Evolutionary conservation across 2,113 vertebrate genomes (phyloP), one percentile per base, ranked within the genome.

Genomic region (Cyprinus carpio): DNA sequence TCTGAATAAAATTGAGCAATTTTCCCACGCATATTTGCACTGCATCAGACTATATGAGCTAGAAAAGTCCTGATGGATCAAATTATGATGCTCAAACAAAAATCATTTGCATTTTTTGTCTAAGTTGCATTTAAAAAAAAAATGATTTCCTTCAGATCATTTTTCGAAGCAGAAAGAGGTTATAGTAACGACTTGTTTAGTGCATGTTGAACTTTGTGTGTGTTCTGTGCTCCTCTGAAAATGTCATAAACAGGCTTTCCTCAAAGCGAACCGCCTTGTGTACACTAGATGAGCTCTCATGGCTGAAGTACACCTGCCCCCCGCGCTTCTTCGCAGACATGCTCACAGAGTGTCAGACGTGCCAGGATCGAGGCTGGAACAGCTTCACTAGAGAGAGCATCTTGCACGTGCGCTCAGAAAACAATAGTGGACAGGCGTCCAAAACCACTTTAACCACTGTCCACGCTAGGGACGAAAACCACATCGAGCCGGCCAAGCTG

Each of bases 241-340:
- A 74, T 81, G 84, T 87, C 60, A 74, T 83, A 86, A 88, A 89
- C 88, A 29, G 90, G 88, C 74, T 91, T 90, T 84, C 85, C 89
- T 87, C 83, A 76, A 87, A 78, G 88, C 85, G 85, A 89, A 85
- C 81, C 74, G 84, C 88, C 85, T 88, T 82, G 86, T 90, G 86
- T 75, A 67, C 82, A 7, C 87, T 89, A 84, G 86, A 87, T 89
- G 88, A 84, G 85, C 69, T 31, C 75, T 89, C 88, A 91, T 88
- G 91, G 89, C 82, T 91, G 83, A 86, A 91, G 87, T n/a, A 88
- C 83, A 83, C 72, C 91, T 90, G 87, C 87, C 84, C 37, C 54
- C 65, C 80, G 75, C 88, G n/a, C n/a, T n/a, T 86, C 89, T 92
- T 88, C 87, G 76, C 88, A 87, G 91, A 84, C n/a, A n/a, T 64